These are phyloP conservation scores for Cyrtodaria siliqua DNA, from an alignment of 2,888 invertebrate genomes.

Conservation along the genomic window DNA sequence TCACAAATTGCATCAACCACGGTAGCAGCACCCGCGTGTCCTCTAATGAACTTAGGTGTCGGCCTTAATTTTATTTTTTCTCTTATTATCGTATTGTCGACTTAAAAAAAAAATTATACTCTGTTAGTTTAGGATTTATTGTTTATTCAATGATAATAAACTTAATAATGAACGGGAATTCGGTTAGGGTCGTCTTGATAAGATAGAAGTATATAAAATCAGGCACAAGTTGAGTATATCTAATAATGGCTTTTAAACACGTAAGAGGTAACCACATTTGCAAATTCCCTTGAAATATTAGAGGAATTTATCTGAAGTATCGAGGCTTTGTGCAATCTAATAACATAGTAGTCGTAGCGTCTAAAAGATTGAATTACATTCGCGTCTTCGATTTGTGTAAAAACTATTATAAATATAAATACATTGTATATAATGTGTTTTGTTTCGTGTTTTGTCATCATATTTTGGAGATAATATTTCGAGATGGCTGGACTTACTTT, in stretches of 20 bases:
- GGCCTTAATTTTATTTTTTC: conserved; percentile 49
- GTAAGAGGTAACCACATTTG: conserved; percentile 55
- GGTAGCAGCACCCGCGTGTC: conserved; percentile 51
- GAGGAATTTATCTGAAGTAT: conserved; percentile 51
- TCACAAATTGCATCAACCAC: conserved; percentile 64
- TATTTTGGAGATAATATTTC: too few relatives aligned
- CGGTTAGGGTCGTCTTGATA: conserved; percentile 54
- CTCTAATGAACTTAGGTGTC: conserved; percentile 62
- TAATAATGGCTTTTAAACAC: conserved; percentile 50
- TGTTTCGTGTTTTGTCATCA: too few relatives aligned
- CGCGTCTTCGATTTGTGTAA: conserved; percentile 27
- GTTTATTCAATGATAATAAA: conserved; percentile 54
- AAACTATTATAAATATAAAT: conserved; percentile 16
- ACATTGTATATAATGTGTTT: too few relatives aligned
- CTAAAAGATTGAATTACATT: conserved; percentile 38
- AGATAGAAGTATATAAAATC: conserved; percentile 57
- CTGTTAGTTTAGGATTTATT: conserved; percentile 34
- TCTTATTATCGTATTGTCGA: conserved; percentile 43
- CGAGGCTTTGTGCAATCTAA: conserved; percentile 30
- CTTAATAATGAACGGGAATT: conserved; percentile 50
- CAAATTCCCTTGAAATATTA: conserved; percentile 59
- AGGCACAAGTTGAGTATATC: conserved; percentile 54
- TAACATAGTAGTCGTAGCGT: conserved; percentile 24
- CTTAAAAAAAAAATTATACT: conserved; percentile 43
- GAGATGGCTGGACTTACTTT: too few relatives aligned